Evolutionary conservation across 2,888 invertebrate genomes (phyloP), one percentile per base, ranked within the genome.

Genomic region (Lycocerus yunnanus): DNA sequence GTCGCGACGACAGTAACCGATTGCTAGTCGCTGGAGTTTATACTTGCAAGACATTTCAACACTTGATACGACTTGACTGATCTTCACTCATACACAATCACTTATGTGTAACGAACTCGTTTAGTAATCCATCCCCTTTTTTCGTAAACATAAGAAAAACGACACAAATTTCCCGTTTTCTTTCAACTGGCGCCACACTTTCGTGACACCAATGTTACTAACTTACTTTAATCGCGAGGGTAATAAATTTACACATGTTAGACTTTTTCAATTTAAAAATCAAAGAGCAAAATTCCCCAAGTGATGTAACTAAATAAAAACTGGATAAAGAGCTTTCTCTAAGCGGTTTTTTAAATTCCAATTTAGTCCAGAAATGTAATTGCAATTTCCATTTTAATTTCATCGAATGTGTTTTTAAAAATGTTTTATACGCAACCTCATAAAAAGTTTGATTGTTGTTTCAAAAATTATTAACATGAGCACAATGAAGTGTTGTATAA

Each of bases 1-100:
- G 77, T 76, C 78, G 77, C 77, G 76, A 76, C 77, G 78, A 79
- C 77, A 72, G 69, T 67, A 74, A 77, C 78, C 79, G 77, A 79
- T 77, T 77, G 76, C 74, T 63, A 69, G 73, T 74, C 78, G 76
- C 75, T 75, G 77, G 72, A 77, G 75, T 78, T 79, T 77, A 79
- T 76, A 70, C 76, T 70, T 72, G 77, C 73, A 78, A 78, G 78
- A 78, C 77, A 75, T 74, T 74, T 77, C 79, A 76, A 78, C 79
- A 75, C 77, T 74, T 73, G 75, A 78, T 76, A 67, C 72, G 58
- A 74, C 72, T 77, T 78, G 79, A 79, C 78, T 78, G 79, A 79
- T 79, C 79, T 73, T 24, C 67, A 66, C 69, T 76, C 73, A 73
- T 76, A 78, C 78, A 73, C 76, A 69, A 76, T 76, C 77, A 76